Evolutionary conservation across 2,797 vertebrate genomes (phyloP), one percentile per base, ranked within the genome.

Genomic region (Siniperca undulata): DNA sequence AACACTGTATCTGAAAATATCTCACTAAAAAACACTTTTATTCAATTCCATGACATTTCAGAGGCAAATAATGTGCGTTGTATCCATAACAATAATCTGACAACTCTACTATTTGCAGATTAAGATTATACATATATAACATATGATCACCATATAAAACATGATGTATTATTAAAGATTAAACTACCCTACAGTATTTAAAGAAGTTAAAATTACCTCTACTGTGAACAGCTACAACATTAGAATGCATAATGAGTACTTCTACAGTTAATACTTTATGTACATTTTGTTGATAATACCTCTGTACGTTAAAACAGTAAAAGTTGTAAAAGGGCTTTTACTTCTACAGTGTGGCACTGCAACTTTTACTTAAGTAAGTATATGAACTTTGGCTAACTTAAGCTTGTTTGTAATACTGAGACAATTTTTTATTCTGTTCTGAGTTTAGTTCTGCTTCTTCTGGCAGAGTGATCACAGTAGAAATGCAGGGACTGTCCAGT

Each of bases 401-500:
- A 34, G n/a, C 30, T 22, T 75, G 59, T 70, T 71, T 74, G 22
- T 36, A 52, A 64, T 66, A 60, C 81, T 50, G 0, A 10, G 38
- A 44, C 20, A 48, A n/a, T 46, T 44, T 48, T 30, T 0, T 42
- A 30, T 36, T 27, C 16, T 0, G 46, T 22, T 44, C 58, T n/a
- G 19, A 58, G 61, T 62, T 65, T 36, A 46, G 65, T 11, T 48
- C 44, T 5, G 22, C 58, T 36, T 42, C 40, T 62, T 70, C 2
- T 58, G 62, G 65, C 42, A 20, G 27, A 81, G 70, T 56, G 81
- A 78, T 82, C 61, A 64, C 62, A 67, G 71, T 8, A 56, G 64
- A 82, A 77, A 58, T 72, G 42, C 42, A 61, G 60, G 46, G 24
- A 78, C 44, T 46, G 65, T 70, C 72, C 67, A 84, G 66, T 60